A percentile compares a stretch with the other conserved stretches of the same genome.
Evolutionary conservation across 2,888 invertebrate species (phyloP).

Genomic region (Cerceris rybyensis): DNA sequence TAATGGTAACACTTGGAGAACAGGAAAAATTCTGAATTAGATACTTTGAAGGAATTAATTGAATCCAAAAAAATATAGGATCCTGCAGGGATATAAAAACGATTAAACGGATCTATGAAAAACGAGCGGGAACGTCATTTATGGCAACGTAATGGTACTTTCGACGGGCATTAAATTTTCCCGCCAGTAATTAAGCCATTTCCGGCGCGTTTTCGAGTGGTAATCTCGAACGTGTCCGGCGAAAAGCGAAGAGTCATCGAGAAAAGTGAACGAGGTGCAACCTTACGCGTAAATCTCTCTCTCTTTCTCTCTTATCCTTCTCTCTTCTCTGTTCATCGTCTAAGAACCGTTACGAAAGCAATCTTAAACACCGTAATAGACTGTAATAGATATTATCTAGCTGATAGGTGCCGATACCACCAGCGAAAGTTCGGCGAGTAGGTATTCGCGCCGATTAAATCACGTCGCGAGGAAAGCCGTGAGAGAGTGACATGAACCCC

Average conservation of each 20-base stretch:
- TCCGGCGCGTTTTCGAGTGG: constrained; percentile 31
- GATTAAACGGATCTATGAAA: no score
- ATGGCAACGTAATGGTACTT: constrained; percentile 22
- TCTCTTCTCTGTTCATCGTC: not conserved
- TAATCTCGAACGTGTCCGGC: constrained; percentile 13
- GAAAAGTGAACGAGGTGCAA: constrained; percentile 35
- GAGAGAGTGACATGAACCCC: constrained; percentile 1
- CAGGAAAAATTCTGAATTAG: no score
- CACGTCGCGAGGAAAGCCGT: not conserved
- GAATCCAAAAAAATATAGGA: no score
- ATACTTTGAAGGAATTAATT: no score
- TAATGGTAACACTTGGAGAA: no score
- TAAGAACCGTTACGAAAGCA: constrained; percentile 28
- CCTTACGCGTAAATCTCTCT: constrained; percentile 11
- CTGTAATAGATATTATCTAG: constrained; percentile 28
- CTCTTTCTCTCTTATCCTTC: no score
- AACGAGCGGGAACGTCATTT: no score
- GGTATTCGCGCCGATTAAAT: constrained; percentile 11
- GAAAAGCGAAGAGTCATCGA: constrained; percentile 19
- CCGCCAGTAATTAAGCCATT: constrained; percentile 42
- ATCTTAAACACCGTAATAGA: constrained; percentile 19
- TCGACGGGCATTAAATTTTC: constrained; percentile 20
- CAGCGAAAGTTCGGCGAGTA: constrained; percentile 17
- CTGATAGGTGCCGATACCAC: constrained; percentile 20
- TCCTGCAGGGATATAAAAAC: no score